Percentiles rank a stretch among this genome's conserved stretches.
phyloP scores from a whole-genome alignment of 2,888 invertebrate genomes.

The Macrosoma leucophasiata region DNA sequence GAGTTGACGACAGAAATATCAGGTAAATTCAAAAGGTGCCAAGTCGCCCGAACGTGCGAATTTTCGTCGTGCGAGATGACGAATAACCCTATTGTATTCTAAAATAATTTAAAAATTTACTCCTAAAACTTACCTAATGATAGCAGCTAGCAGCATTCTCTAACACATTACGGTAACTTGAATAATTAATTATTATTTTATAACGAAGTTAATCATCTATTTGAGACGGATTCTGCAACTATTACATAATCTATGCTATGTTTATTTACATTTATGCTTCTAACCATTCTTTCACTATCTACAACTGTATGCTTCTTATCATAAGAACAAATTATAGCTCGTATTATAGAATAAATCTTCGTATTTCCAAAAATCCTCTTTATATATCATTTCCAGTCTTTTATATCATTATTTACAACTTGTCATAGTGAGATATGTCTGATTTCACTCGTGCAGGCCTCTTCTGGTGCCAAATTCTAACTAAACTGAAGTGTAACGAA shows the following conservation, averaged over 20 bases:
- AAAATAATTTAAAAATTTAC: no score
- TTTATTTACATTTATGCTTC: conserved; percentile 24
- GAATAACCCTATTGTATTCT: no score
- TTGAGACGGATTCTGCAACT: conserved; percentile 44
- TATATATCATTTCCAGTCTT: conserved; percentile 19
- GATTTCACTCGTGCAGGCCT: conserved; percentile 36
- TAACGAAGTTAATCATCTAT: no score
- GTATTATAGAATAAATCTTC: conserved; percentile 24
- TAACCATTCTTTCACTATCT: conserved; percentile 24
- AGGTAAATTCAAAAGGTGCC: no score
- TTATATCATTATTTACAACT: conserved; percentile 41
- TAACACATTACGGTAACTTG: no score
- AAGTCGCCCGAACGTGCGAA: no score
- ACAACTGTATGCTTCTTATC: conserved; percentile 29
- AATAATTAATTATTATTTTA: no score
- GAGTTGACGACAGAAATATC: no score
- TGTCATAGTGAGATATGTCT: conserved; percentile 48
- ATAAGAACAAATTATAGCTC: conserved; percentile 27
- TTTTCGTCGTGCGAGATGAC: no score
- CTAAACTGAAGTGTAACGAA: conserved; percentile 41
- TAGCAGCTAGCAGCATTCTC: no score
- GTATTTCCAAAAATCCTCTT: conserved; percentile 22
- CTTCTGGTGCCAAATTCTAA: conserved; percentile 38
- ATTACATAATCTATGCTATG: conserved; percentile 23
- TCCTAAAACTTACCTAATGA: no score